These are phyloP conservation scores for Dasypogon diadema DNA, from an alignment of 2,888 invertebrate species.

Conservation along the genomic window DNA sequence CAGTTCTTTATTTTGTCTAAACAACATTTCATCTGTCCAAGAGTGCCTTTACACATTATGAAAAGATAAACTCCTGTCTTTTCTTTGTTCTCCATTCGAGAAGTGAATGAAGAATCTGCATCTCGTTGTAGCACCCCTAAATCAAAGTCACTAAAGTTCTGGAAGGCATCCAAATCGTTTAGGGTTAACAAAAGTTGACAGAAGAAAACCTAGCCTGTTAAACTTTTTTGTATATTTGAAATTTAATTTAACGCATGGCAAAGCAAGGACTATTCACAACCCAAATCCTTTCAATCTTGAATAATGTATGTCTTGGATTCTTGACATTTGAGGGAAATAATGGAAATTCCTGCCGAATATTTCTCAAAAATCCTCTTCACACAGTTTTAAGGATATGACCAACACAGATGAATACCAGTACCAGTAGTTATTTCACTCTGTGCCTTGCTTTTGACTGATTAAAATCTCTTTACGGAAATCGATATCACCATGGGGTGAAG, in stretches of 20 bases:
- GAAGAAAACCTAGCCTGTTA: conserved; percentile 6
- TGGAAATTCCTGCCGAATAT: conserved; percentile 1
- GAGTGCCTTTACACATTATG: too few species aligned
- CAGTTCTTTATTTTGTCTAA: too few species aligned
- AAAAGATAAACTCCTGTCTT: too few species aligned
- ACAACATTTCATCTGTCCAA: too few species aligned
- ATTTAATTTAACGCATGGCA: conserved; percentile 44
- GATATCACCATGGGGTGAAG: conserved; percentile 12
- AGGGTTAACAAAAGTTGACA: conserved; percentile 31
- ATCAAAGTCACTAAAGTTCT: conserved; percentile 25
- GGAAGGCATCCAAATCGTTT: conserved; percentile 35
- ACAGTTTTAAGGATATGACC: too few species aligned
- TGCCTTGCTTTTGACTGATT: conserved; percentile 2
- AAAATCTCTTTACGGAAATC: conserved; percentile 40
- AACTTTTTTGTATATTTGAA: conserved; percentile 21
- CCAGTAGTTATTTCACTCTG: too few species aligned
- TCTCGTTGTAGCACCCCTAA: not conserved
- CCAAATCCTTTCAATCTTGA: conserved; percentile 24
- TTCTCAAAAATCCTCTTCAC: not conserved
- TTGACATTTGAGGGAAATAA: not conserved
- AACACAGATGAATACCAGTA: too few species aligned
- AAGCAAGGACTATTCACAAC: conserved; percentile 17
- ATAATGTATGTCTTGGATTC: not conserved
- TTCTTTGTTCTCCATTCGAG: too few species aligned
- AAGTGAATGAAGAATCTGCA: not conserved